phyloP scores from a whole-genome alignment of 2,888 invertebrate genomes.

The Microctonus aethiopoides region DNA sequence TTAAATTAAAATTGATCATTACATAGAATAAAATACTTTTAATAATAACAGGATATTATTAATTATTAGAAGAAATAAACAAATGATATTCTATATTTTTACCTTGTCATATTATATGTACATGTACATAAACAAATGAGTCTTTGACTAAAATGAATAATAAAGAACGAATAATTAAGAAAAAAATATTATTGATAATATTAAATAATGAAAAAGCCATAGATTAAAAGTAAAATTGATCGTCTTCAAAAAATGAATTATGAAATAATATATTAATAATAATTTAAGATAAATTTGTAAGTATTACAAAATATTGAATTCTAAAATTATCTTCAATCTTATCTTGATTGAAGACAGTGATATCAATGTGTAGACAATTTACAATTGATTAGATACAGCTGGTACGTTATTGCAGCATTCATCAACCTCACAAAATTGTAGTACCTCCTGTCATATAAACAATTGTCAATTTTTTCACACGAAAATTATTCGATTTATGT shows the following conservation, averaged over 20 bases:
- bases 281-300: neutral
- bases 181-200: no score
- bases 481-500: neutral
- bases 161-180: no score
- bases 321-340: conserved; percentile 2
- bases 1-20: neutral
- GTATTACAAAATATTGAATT: neutral
- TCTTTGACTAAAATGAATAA: no score
- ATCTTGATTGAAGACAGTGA: conserved; percentile 1
- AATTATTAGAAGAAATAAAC: no score
- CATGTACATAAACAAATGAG: no score
- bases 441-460: neutral
- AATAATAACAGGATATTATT: no score
- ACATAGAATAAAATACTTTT: no score
- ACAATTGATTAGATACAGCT: conserved; percentile 10
- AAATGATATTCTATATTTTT: no score
- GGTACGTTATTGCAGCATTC: neutral
- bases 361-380: conserved; percentile 10
- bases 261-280: neutral
- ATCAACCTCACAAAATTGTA: neutral
- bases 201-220: neutral
- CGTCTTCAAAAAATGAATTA: neutral
- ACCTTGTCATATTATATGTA: no score
- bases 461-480: neutral
- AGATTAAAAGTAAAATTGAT: neutral